Conservation (phyloP, 2,113 vertebrate genomes). For the Oryzias celebensis region DNA sequence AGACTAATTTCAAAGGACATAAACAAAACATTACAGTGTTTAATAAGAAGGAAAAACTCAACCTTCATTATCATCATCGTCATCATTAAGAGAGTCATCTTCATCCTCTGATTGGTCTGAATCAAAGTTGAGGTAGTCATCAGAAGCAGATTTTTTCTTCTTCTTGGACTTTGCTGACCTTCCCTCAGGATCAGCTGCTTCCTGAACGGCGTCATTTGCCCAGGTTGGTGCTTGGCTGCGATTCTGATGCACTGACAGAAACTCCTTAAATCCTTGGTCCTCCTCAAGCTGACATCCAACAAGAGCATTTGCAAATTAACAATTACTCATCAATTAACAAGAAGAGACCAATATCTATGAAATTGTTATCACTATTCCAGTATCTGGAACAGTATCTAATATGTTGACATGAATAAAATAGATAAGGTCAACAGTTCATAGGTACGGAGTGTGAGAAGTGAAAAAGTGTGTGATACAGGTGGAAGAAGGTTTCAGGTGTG, state of each 20-base stretch:
- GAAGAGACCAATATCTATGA: not conserved
- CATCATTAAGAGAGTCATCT: conserved; percentile 52
- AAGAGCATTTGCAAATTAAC: not conserved
- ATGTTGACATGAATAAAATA: no score
- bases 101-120: conserved; percentile 77
- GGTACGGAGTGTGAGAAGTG: no score
- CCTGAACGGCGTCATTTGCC: conserved; percentile 83
- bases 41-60: not conserved
- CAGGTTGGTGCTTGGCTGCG: conserved; percentile 84
- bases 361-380: no score
- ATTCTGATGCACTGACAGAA: conserved; percentile 89
- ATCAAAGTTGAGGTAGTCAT: conserved; percentile 97
- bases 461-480: no score
- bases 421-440: no score
- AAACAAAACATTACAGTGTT: not conserved
- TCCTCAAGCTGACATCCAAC: conserved; percentile 79
- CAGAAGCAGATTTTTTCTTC: conserved; percentile 55
- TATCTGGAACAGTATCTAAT: no score
- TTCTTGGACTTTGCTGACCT: conserved; percentile 45
- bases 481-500: no score
- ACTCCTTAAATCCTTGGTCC: conserved; percentile 88
- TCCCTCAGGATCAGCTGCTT: conserved; percentile 34
- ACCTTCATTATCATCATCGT: conserved; percentile 38
- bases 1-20: not conserved
- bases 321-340: no score